These are phyloP conservation scores for Drosophila malerkotliana DNA, from an alignment of 1,140 invertebrate genomes.

Conservation along the genomic window DNA sequence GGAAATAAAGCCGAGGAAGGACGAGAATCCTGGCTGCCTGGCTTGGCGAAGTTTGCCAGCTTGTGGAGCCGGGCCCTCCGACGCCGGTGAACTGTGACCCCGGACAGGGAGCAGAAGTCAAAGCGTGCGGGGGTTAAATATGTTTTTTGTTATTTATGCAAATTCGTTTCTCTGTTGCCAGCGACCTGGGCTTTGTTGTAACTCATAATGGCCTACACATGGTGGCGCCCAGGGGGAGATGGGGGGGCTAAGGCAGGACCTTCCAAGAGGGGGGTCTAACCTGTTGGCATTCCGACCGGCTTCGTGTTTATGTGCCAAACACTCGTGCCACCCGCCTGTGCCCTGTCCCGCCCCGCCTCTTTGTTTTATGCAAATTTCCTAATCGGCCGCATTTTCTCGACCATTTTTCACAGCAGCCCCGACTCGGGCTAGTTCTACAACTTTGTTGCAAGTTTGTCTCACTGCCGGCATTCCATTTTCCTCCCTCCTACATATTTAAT, in stretches of 20 bases:
- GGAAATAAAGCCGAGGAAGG: conserved; percentile 26
- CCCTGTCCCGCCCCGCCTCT: conserved; percentile 19
- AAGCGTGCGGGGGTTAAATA: conserved; percentile 69
- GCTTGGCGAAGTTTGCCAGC: conserved; percentile 63
- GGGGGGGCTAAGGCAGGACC: background rate
- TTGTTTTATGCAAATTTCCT: conserved; percentile 71
- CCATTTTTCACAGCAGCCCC: conserved; percentile 65
- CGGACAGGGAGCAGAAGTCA: conserved; percentile 48
- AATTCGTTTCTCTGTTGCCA: conserved; percentile 75
- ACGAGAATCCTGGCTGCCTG: conserved; percentile 46
- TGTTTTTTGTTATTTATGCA: conserved; percentile 81
- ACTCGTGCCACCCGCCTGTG: conserved; percentile 45
- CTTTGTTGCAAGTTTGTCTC: conserved; percentile 62
- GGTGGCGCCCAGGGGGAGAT: background rate
- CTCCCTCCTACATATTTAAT: conserved; percentile 67
- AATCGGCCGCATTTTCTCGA: conserved; percentile 71
- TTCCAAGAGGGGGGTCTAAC: conserved; percentile 36
- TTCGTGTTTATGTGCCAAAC: conserved; percentile 75
- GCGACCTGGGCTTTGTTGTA: conserved; percentile 74
- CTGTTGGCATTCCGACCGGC: conserved; percentile 70
- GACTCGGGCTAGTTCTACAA: conserved; percentile 40
- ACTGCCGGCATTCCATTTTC: conserved; percentile 14
- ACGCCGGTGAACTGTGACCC: conserved; percentile 61
- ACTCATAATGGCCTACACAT: conserved; percentile 69
- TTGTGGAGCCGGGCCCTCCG: conserved; percentile 58